Base-by-base conservation (phyloP, 92 coral and sea anemone genomes). In the Epizoanthus stellaris region DNA sequence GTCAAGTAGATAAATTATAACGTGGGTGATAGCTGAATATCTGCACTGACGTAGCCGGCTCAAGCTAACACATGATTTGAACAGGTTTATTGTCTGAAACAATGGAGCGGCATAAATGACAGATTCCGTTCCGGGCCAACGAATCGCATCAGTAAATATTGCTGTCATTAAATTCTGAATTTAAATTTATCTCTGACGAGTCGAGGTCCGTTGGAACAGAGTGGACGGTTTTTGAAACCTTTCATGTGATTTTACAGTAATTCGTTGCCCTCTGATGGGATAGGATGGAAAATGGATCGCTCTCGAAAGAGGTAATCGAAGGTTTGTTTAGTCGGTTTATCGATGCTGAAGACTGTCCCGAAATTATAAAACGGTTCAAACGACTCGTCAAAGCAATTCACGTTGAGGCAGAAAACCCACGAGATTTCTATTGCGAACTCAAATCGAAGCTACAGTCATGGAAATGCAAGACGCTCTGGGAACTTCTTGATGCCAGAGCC, bases 381-480 rank as follows among this genome's bases (percentile, higher is more conserved):
- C 95, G 94, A 77, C 91, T 94, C 64, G 89, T 91, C 40, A 89
- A 91, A 56, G 91, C 92, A n/a, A 85, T 89, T 7, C 93, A 93
- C 12, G 85, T 93, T 36, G 91, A 80, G 70, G 80, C 95, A 17
- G 98, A 94, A 43, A 92, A 88, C 71, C 89, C 98, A 70, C 86
- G 90, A 73, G 98, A 96, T 65, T 88, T 94, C 76, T 96, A 96
- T 70, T 80, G 88, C 52, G 64, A 67, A 63, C 91, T 96, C 9
- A 96, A 92, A 66, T 86, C 90, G 58, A 96, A 94, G 71, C 88
- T 96, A 1, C 98, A 96, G 70, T 89, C 98, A 16, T 96, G 98
- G 98, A 91, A 92, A 75, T 94, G 98, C 81, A 96, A 96, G 77
- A 86, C 91, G 23, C 82, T 96, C 30, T 96, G 98, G 98, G 98